phyloP scores from a whole-genome alignment of 2,113 vertebrate species.

The Lanius ludovicianus region DNA sequence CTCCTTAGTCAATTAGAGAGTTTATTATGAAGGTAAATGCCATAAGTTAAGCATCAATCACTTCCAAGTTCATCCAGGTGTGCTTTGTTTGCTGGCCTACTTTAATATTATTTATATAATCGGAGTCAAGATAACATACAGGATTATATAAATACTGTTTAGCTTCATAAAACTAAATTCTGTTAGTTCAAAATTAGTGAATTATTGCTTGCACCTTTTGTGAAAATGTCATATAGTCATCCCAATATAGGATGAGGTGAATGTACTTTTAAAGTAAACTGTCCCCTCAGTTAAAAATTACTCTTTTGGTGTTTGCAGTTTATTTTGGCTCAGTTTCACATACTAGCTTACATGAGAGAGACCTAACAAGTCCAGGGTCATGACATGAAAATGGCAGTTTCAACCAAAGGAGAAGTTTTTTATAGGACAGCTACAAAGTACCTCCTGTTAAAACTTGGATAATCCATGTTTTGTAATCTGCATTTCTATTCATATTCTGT shows the following conservation, averaged over 20 bases:
- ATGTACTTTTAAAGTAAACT: neutral
- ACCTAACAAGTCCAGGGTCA: neutral
- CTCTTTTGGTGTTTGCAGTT: neutral
- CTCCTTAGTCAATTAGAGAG: conserved; percentile 27
- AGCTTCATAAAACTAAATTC: neutral
- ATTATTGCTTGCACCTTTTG: neutral
- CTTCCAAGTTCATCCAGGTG: neutral
- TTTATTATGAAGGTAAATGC: neutral
- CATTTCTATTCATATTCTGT: neutral
- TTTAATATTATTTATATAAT: neutral
- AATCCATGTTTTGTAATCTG: neutral
- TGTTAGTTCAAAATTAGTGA: neutral
- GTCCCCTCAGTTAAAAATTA: neutral
- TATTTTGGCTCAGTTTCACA: neutral
- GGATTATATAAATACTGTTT: neutral
- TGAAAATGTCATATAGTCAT: neutral
- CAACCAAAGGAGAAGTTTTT: neutral
- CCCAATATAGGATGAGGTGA: neutral
- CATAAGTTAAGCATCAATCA: neutral
- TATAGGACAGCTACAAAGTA: neutral
- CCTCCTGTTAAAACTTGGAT: neutral
- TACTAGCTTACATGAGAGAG: neutral
- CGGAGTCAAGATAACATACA: neutral
- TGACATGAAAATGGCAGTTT: neutral
- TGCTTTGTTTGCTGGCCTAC: neutral